A percentile compares a stretch with the other conserved stretches of the same genome.
Evolutionary conservation across 2,888 invertebrate genomes (phyloP).

Genomic region (Zaprionus bogoriensis): DNA sequence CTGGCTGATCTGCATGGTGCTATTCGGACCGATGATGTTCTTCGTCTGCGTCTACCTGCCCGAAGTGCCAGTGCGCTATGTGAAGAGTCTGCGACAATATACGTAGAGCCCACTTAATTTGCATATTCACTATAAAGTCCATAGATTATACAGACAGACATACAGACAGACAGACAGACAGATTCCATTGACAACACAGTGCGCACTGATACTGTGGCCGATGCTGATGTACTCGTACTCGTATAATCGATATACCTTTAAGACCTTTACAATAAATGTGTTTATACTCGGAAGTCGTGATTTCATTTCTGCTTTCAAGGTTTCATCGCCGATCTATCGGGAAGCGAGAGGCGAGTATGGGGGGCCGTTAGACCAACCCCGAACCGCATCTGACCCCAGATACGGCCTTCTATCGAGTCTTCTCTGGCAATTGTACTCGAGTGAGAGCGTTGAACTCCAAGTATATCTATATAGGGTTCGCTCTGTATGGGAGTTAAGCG

Average conservation of each 20-base stretch:
- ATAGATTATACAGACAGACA: slow-evolving; percentile 37
- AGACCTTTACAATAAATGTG: slow-evolving; percentile 39
- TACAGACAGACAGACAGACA: slow-evolving; percentile 14
- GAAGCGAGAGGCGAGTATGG: not conserved
- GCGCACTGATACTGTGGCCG: not conserved
- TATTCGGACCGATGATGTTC: slow-evolving; percentile 88
- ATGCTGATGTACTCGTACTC: slow-evolving; percentile 39
- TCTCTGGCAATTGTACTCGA: slow-evolving; percentile 7
- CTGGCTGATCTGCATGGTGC: slow-evolving; percentile 86
- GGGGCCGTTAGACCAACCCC: too few species aligned
- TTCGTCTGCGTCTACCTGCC: slow-evolving; percentile 86
- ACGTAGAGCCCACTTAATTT: slow-evolving; percentile 47
- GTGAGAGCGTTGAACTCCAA: slow-evolving; percentile 36
- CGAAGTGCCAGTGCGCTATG: slow-evolving; percentile 87
- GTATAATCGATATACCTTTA: slow-evolving; percentile 22
- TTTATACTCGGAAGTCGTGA: slow-evolving; percentile 2
- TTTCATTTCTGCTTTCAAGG: slow-evolving; percentile 21
- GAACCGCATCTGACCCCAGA: slow-evolving; percentile 6
- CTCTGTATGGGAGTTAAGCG: not conserved
- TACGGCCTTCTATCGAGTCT: slow-evolving; percentile 26
- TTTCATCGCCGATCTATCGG: too few species aligned
- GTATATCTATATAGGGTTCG: not conserved
- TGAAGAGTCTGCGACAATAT: slow-evolving; percentile 84
- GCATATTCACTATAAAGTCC: slow-evolving; percentile 22
- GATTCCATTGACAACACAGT: not conserved